Conservation (phyloP, 2,113 vertebrate genomes). For the Microcebus ravelobensis region DNA sequence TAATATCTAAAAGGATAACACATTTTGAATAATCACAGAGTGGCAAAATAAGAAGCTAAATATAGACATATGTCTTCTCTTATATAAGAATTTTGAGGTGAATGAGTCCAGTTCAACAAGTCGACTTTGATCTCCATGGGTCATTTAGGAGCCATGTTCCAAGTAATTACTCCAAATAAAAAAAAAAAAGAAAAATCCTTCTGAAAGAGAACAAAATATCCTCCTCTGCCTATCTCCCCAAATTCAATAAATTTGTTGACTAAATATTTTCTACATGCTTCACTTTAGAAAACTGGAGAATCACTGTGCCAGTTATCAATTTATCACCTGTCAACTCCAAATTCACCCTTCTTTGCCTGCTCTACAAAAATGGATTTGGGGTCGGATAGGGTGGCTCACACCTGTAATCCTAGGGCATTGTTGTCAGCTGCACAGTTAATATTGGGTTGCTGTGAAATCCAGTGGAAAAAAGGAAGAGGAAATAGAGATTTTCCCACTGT, state of each 20-base stretch:
- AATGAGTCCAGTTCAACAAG: not conserved
- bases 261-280: not conserved
- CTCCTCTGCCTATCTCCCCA: not conserved
- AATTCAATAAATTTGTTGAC: conserved; percentile 11
- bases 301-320: not conserved
- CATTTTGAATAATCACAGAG: conserved; percentile 6
- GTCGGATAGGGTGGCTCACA: too few species aligned
- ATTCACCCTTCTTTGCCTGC: conserved; percentile 7
- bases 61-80: not conserved
- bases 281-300: not conserved
- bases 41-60: not conserved
- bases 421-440: not conserved
- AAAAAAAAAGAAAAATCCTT: not conserved
- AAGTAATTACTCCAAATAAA: not conserved
- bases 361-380: not conserved
- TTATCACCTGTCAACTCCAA: not conserved
- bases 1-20: not conserved
- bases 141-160: not conserved
- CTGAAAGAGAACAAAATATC: conserved; percentile 18
- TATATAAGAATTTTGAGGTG: not conserved
- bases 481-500: not conserved
- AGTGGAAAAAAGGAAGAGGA: not conserved
- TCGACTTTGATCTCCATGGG: not conserved
- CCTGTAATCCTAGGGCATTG: not conserved
- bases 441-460: not conserved